Evolutionary conservation across 2,113 vertebrate species (phyloP), one percentile per base, ranked within the genome.

Genomic region (Lophius piscatorius): DNA sequence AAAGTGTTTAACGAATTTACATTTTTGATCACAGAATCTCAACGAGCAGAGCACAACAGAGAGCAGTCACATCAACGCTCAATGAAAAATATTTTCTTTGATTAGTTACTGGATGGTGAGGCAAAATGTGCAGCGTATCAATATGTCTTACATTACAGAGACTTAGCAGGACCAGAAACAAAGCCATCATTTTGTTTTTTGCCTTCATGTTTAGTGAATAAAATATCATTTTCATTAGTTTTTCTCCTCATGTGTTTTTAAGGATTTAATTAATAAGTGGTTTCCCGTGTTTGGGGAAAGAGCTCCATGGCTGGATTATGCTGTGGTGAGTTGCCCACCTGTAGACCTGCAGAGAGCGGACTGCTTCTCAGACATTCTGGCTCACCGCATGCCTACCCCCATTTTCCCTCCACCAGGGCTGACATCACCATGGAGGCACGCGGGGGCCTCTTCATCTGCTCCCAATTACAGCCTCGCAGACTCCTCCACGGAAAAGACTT

Each of bases 391-490:
- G 38, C 74, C 35, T 48, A 52, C 9, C 49, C 52, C 49, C 44
- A 35, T 70, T 78, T 76, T 62, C 71, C 59, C 61, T 86, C 63
- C 56, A 77, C 76, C 70, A 68, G 54, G 47, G 54, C 85, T 91
- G 90, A 91, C 90, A 87, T 92, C 91, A 92, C 80, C 59, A 72
- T 54, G 80, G 82, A 89, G 83, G 83, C 87, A 89, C 24, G 86
- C 76, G 70, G 80, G 85, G 86, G 80, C 84, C 80, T 87, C 78
- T 55, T 81, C 80, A 87, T 90, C 91, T 91, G 90, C 84, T 90
- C 82, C 74, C 84, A 88, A 89, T 91, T 91, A 91, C 72, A 49
- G 76, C 67, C 61, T 59, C 13, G 49, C 80, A 82, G 58, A 78
- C 61, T 72, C 44, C 62, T 75, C 41, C 31, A 52, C 28, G 57